These are phyloP conservation scores for Spicauda simplicius DNA, from an alignment of 2,888 invertebrate genomes.

Conservation along the genomic window DNA sequence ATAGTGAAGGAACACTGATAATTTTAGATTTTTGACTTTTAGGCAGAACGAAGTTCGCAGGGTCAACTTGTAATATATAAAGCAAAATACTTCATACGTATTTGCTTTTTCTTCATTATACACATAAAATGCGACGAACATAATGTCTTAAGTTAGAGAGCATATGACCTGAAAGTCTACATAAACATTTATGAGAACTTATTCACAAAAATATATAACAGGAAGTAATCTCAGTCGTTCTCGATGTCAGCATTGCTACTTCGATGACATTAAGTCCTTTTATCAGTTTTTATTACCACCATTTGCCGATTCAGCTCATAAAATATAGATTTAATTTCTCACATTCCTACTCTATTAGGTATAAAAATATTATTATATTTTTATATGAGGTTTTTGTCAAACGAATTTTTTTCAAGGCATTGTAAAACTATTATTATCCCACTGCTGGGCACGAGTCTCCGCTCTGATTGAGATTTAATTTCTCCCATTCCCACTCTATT, in stretches of 20 bases:
- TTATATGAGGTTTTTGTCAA: background rate
- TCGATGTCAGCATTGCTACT: constrained; percentile 14
- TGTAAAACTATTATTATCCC: no score
- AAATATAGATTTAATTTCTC: constrained; percentile 22
- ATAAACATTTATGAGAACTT: background rate
- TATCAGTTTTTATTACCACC: constrained; percentile 32
- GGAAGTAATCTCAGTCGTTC: constrained; percentile 19
- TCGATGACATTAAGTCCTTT: constrained; percentile 19
- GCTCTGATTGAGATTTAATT: no score
- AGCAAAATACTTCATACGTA: no score
- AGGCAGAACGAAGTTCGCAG: no score
- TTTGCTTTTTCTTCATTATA: no score
- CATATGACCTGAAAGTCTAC: background rate
- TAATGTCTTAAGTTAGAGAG: background rate
- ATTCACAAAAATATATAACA: constrained; percentile 1
- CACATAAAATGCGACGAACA: background rate
- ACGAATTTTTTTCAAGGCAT: no score
- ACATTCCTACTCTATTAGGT: constrained; percentile 9
- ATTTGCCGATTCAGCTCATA: constrained; percentile 26
- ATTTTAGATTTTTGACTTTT: no score
- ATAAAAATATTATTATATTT: constrained; percentile 4
- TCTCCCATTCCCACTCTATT: no score
- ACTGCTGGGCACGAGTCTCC: no score
- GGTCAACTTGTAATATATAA: no score
- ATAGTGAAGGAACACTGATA: no score